Base-by-base conservation (phyloP, 2,888 invertebrate genomes). In the Synanthedon andrenaeformis region DNA sequence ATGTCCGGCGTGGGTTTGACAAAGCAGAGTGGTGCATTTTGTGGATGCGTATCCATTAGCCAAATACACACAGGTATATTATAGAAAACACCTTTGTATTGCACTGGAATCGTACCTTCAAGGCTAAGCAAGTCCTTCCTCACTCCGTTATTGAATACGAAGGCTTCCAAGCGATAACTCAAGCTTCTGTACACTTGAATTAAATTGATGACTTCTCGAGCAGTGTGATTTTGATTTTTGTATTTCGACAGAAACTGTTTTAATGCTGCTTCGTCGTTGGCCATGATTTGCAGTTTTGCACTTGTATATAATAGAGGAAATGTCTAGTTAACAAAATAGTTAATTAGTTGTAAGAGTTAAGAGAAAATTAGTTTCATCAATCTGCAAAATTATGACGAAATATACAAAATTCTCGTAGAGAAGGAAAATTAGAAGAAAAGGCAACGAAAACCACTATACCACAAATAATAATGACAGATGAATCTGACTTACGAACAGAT, bases 41-140 rank as follows among this genome's bases (percentile, higher is more conserved):
- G 92, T 0, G 99, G 99, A 89, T 99, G 97, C 4, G 97, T 98
- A 72, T 99, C 97, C 92, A 97, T 94, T 52, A 99, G 76, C 96
- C 97, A 99, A 67, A 99, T 93, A 72, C 95, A 94, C 48, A 99
- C 92, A 12, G 99, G 99, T 77, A 99, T 99, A 84, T 99, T 96
- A 83, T 99, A 99, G 51, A 89, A 91, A 56, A 90, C 88, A 84
- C 96, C 95, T 91, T 95, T 96, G 74, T 94, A 98, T 53, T 90
- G 89, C 1, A 98, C 96, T 49, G 98, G 98, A 67, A 98, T 95
- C 6, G 98, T 98, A 53, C 98, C 98, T 70, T 92, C 91, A 53
- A 98, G 87, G 75, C 94, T 94, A 45, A 97, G 89, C 60, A 98
- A 85, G 55, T 96, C 93, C 78, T 93, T 94, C 49, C 90, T 87